Evolutionary conservation across 23 tunicate genomes (phyloP), one percentile per base, ranked within the genome.

Genomic region (Halocynthia roretzi): DNA sequence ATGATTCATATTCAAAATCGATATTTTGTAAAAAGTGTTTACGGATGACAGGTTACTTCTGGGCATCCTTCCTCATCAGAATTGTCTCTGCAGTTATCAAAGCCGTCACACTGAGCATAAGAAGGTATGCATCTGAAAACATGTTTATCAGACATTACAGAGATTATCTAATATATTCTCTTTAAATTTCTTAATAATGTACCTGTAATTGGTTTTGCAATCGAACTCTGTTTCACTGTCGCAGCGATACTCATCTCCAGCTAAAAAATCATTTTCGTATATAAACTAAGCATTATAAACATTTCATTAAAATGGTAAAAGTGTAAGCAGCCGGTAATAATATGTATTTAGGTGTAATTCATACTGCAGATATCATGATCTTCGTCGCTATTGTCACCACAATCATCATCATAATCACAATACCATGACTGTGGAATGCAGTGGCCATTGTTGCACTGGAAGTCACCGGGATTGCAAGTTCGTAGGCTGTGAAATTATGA

Each of bases 351-450:
- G 64, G 17, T 15, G 64, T 60, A 60, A 60, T 60, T 19, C 71
- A 19, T 65, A 87, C 93, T 53, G 73, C 93, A 87, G 53, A 44
- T 22, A 10, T 73, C 91, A 15, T 19, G 51, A 12, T 83, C 80
- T 61, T 90, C 96, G 44, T 90, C 96, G 71, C 89, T 84, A 11
- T 68, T 76, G 52, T 90, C 96, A 7, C 96, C 96, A 81, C 96
- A 90, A 54, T 90, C 96, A 62, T 90, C 96, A 68, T 83, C 80
- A 22, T 69, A 75, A 65, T 90, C 88, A 77, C 96, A 90, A 31
- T 68, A 53, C 86, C 86, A 80, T 53, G 66, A 71, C 54, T 62
- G 54, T 10, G 89, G 82, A 31, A 90, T 83, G 60, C 96, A 90
- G 15, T 87, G 76, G 7, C 83, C 83, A 77, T 90, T 90, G 70